Conservation (phyloP, 2,113 vertebrate genomes). For the Myanophis thanlyinensis region DNA sequence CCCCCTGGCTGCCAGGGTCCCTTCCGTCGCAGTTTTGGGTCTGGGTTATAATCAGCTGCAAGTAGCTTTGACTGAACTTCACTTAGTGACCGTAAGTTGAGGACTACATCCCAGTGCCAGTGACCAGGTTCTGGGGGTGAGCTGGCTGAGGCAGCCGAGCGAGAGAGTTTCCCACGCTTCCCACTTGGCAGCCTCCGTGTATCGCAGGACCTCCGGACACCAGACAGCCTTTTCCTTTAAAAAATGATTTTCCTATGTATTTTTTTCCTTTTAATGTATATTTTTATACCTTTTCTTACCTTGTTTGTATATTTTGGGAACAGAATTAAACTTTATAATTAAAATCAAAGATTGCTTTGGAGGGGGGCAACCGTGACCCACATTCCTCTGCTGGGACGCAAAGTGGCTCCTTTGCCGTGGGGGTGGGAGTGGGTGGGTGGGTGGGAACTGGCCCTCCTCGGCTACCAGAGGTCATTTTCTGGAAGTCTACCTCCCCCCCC, state of each 20-base stretch:
- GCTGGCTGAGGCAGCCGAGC: not conserved
- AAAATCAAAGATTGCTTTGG: not conserved
- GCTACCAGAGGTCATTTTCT: not conserved
- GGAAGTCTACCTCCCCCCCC: not conserved
- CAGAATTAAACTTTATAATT: not conserved
- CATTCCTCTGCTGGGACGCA: not conserved
- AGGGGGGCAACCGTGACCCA: not conserved
- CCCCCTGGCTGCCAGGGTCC: too few relatives aligned
- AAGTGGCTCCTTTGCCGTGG: not conserved
- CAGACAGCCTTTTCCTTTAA: not conserved
- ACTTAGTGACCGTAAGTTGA: too few relatives aligned
- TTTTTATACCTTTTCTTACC: not conserved
- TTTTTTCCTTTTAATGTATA: not conserved
- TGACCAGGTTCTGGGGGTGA: not conserved
- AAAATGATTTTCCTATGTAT: not conserved
- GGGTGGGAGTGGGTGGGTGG: too few relatives aligned
- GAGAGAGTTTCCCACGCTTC: too few relatives aligned
- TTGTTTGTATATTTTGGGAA: not conserved
- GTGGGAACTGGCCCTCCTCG: not conserved
- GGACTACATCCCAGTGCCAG: too few relatives aligned
- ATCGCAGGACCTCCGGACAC: too few relatives aligned
- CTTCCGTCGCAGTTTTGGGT: too few relatives aligned
- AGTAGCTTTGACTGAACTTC: too few relatives aligned
- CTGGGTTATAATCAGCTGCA: not conserved
- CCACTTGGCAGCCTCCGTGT: fast-evolving